Base-by-base conservation (phyloP, 1,140 invertebrate genomes). In the Zophobas atratus region DNA sequence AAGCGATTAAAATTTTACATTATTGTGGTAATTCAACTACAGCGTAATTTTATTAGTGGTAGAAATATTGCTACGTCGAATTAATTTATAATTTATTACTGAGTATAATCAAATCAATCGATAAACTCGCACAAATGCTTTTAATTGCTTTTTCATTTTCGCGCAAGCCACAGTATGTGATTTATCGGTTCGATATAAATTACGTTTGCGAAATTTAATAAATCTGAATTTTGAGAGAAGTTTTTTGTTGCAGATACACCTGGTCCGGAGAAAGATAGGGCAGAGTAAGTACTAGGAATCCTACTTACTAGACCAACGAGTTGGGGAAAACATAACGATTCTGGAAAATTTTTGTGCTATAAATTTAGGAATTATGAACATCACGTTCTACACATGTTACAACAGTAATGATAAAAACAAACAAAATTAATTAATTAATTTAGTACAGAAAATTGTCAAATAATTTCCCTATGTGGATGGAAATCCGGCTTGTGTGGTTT, bases 91-190 rank as follows among this genome's bases (percentile, higher is more conserved):
- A 67, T 67, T 67, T 43, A 67, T 60, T 60, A 60, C 38, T 60
- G n/a, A 67, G 36, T 43, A n/a, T 60, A 60, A 60, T 60, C 56
- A 60, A 60, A 60, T 39, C 56, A 60, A 60, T 60, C 56, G 56
- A 60, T 60, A 60, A 60, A 60, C 56, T 60, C 60, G 20, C 60
- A 67, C 60, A 67, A 67, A 43, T 43, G 60, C 39, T 67, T 67
- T 67, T 67, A 67, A 67, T 67, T 67, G 60, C 60, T 67, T 67
- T 67, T 67, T 67, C 60, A 43, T 67, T 67, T 39, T 67, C 60
- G 60, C 6, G 41, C 57, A 1, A 38, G 35, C 57, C 57, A 2
- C 6, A 43, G 33, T 39, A 4, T 3, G 36, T 43, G 39, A 67
- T 67, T 41, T 67, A 67, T 67, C 39, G 20, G 60, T 41, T 43